phyloP scores from a whole-genome alignment of 2,113 vertebrate species.

The Phodopus roborovskii region DNA sequence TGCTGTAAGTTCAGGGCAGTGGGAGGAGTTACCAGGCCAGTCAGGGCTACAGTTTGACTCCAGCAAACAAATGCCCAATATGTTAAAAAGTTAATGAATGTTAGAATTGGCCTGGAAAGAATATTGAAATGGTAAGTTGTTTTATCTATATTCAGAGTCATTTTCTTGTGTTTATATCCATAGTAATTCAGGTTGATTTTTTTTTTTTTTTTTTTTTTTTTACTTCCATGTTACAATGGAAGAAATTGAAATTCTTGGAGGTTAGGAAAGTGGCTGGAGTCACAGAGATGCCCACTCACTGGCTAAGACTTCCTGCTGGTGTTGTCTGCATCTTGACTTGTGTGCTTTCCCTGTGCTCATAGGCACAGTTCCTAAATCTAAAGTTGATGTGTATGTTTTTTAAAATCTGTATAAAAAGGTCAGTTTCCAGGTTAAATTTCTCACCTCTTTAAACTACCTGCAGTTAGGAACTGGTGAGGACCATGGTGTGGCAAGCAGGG shows the following conservation, averaged over 20 bases:
- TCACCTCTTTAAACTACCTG: slow-evolving; percentile 7
- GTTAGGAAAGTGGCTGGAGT: background rate
- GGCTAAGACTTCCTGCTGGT: background rate
- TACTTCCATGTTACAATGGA: background rate
- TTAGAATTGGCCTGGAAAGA: slow-evolving; percentile 29
- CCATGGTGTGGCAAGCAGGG: background rate
- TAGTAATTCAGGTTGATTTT: slow-evolving; percentile 18
- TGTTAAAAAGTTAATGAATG: slow-evolving; percentile 34
- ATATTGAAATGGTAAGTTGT: slow-evolving; percentile 27
- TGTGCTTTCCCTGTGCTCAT: background rate
- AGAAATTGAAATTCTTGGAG: slow-evolving; percentile 19
- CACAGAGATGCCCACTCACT: background rate
- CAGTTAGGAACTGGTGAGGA: background rate
- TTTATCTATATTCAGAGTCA: slow-evolving; percentile 11
- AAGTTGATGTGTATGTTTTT: background rate
- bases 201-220: too few relatives aligned
- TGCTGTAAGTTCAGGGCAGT: background rate
- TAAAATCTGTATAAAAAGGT: background rate
- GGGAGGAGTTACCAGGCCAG: background rate
- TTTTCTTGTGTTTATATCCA: slow-evolving; percentile 17
- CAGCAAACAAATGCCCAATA: background rate
- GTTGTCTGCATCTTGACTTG: background rate
- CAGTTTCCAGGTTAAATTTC: slow-evolving; percentile 54
- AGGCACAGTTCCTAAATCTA: background rate
- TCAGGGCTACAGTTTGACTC: background rate